A percentile compares a stretch with the other conserved stretches of the same genome.
Conservation (phyloP, 1,140 invertebrate species). For the Drosophila rufa region DNA sequence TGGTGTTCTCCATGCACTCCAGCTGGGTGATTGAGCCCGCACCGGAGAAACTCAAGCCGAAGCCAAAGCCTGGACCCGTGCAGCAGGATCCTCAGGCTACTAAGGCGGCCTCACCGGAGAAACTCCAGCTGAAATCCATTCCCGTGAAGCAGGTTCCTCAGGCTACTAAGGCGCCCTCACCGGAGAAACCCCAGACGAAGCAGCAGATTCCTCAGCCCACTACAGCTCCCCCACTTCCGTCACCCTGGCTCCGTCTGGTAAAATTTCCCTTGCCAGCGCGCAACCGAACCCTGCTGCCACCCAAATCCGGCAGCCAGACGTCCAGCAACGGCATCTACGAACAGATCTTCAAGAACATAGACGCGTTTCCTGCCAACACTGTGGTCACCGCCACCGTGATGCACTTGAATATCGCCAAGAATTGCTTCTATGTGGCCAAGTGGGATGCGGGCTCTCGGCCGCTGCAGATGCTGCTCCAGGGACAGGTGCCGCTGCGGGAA, state of each 20-base stretch:
- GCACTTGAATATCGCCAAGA: conserved; percentile 34
- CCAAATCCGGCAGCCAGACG: conserved; percentile 30
- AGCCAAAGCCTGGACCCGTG: too few relatives aligned
- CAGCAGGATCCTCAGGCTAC: neutral
- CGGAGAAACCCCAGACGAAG: neutral
- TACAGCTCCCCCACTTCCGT: too few relatives aligned
- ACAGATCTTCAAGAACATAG: conserved; percentile 41
- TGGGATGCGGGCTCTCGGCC: conserved; percentile 25
- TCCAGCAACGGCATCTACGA: conserved; percentile 25
- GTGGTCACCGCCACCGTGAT: conserved; percentile 22
- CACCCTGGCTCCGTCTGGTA: too few relatives aligned
- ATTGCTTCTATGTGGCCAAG: conserved; percentile 52
- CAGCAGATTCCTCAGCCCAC: neutral
- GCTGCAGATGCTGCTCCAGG: conserved; percentile 26
- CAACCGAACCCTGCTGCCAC: conserved; percentile 15
- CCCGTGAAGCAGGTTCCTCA: neutral
- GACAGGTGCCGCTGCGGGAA: conserved; percentile 29
- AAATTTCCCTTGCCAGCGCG: neutral
- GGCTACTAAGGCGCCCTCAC: neutral
- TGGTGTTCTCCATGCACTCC: conserved; percentile 3
- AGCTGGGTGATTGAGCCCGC: conserved; percentile 16
- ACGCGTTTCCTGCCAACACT: conserved; percentile 10
- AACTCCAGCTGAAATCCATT: too few relatives aligned
- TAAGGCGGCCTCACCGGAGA: neutral
- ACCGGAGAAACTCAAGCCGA: neutral